Base-by-base conservation (phyloP, 2,888 invertebrate genomes). In the Palloptera scutellata region DNA sequence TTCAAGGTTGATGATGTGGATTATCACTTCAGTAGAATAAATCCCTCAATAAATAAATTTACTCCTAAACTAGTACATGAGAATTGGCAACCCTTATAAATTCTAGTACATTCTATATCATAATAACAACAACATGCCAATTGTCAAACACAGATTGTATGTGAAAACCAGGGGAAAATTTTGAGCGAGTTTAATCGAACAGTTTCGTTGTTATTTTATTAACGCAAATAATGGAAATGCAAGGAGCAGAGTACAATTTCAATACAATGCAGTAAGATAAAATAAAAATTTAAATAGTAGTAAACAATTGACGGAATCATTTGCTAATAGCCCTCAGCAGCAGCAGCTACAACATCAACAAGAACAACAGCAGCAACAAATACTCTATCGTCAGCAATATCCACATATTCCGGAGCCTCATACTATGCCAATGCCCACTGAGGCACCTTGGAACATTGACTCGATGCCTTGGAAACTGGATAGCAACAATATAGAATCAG, bases 401-500 rank as follows among this genome's bases (percentile, higher is more conserved):
- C 66, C 53, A 42, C 60, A 53, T 8, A n/a, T 41, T n/a, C 52
- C 40, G 6, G 30, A 61, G 5, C 73, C 75, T 43, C 76, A 76
- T 60, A 53, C 69, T 43, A 78, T 79, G 77, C 78, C 79, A 12
- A 70, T 73, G 19, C 78, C 79, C 40, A 68, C 77, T 19, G 67
- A 71, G 59, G 68, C 69, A 53, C 78, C 77, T 42, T 88, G 88
- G 88, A 88, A 87, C 73, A 82, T 87, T 6, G 86, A 88, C 67
- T 85, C 86, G 11, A 78, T 89, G 73, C 81, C 88, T 0, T 89
- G 89, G 89, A 76, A 79, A 72, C 70, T 81, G 55, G 79, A 77
- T 19, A 86, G 88, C 12, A 79, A 86, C 75, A 78, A 69, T 62
- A 69, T 74, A 0, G 77, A 79, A 85, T 87, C 69, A 86, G 84